Percentiles rank a stretch among this genome's conserved stretches.
phyloP scores from a whole-genome alignment of 2,888 invertebrate genomes.

The Andrena hattorfiana region DNA sequence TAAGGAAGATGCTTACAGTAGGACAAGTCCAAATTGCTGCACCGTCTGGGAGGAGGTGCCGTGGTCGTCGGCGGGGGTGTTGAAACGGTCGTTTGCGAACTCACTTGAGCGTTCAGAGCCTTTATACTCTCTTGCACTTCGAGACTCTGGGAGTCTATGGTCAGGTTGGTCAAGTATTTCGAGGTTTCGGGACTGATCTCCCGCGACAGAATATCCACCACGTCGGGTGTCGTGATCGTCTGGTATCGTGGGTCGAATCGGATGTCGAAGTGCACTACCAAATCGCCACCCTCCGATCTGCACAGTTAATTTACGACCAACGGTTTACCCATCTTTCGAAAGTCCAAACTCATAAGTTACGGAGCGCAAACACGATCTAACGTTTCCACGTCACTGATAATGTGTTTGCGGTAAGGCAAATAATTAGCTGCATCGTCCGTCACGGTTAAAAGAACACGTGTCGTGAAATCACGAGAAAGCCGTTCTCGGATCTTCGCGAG shows the following conservation, averaged over 20 bases:
- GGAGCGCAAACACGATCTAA: not conserved
- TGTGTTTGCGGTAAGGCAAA: not conserved
- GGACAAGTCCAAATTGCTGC: constrained; percentile 88
- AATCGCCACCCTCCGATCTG: constrained; percentile 89
- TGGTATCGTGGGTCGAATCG: constrained; percentile 92
- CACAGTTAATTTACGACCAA: not conserved
- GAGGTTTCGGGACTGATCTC: constrained; percentile 88
- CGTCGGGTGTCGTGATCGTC: constrained; percentile 88
- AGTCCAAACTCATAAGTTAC: not conserved
- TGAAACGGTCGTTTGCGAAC: constrained; percentile 80
- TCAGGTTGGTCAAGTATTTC: constrained; percentile 88
- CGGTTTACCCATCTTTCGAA: not conserved
- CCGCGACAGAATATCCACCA: constrained; percentile 88
- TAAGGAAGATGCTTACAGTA: constrained; percentile 91
- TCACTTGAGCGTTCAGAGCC: constrained; percentile 82
- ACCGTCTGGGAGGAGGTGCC: constrained; percentile 88
- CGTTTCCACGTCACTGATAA: not conserved
- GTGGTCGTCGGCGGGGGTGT: constrained; percentile 85
- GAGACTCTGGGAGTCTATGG: constrained; percentile 88
- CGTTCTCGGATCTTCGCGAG: constrained; percentile 17
- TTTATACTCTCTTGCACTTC: constrained; percentile 87
- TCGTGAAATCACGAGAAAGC: constrained; percentile 61
- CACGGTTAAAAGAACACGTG: constrained; percentile 23
- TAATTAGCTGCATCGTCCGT: constrained; percentile 2
- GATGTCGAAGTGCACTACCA: constrained; percentile 94